Evolutionary conservation across 2,797 vertebrate species (phyloP).

Genomic region (Xyrichtys novacula): DNA sequence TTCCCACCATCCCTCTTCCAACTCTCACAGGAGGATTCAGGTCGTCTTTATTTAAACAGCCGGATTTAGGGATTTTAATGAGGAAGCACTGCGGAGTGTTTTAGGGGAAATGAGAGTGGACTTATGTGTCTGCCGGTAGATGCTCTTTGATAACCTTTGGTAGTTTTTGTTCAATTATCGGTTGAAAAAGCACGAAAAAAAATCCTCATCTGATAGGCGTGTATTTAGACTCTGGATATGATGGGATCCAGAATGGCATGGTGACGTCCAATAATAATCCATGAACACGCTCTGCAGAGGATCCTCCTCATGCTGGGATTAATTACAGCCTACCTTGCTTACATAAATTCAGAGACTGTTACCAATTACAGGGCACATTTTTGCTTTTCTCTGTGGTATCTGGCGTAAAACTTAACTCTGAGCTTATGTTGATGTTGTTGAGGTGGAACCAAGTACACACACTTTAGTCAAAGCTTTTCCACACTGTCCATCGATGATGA

Average conservation of each 20-base stretch:
- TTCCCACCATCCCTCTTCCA: constrained; percentile 56
- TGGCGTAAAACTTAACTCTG: constrained; percentile 66
- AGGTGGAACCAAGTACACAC: constrained; percentile 68
- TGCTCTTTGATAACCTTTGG: constrained; percentile 97
- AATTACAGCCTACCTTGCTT: constrained; percentile 92
- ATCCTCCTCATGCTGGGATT: constrained; percentile 94
- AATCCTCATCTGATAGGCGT: constrained; percentile 88
- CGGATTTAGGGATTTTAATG: constrained; percentile 87
- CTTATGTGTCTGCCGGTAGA: constrained; percentile 88
- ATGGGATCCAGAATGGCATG: constrained; percentile 92
- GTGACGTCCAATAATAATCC: constrained; percentile 95
- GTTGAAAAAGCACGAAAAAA: constrained; percentile 87
- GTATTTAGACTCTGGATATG: constrained; percentile 91
- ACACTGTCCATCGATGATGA: constrained; percentile 72
- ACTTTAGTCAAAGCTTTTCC: constrained; percentile 53
- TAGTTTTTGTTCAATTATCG: constrained; percentile 90
- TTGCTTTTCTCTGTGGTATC: constrained; percentile 78
- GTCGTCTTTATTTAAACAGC: constrained; percentile 51
- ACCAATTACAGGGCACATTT: constrained; percentile 92
- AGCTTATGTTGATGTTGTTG: constrained; percentile 63
- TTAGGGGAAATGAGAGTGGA: constrained; percentile 66
- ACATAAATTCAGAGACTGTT: constrained; percentile 92
- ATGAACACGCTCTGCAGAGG: constrained; percentile 87
- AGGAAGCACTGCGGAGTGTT: constrained; percentile 78
- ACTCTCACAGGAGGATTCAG: constrained; percentile 29